Conservation (phyloP, 2,888 invertebrate genomes). For the Diplazon laetatorius region DNA sequence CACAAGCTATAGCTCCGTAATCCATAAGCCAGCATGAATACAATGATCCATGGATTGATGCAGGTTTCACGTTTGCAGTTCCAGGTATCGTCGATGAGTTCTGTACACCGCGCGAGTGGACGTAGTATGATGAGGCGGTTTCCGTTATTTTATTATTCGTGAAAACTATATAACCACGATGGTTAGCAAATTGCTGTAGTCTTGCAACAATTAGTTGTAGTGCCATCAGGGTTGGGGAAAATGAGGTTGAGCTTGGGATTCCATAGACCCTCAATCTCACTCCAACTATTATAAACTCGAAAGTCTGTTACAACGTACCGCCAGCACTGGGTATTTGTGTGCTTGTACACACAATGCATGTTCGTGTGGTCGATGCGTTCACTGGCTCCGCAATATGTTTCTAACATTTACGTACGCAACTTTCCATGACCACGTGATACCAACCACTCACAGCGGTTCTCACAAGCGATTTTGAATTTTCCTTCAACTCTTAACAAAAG, state of each 20-base stretch:
- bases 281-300: slow-evolving; percentile 7
- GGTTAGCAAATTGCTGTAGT: not conserved
- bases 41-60: too few relatives aligned
- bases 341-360: not conserved
- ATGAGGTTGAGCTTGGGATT: not conserved
- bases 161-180: not conserved
- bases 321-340: too few relatives aligned
- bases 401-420: not conserved
- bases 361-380: not conserved
- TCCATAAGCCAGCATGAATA: too few relatives aligned
- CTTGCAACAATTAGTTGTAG: slow-evolving; percentile 13
- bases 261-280: slow-evolving; percentile 4
- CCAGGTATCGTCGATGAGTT: too few relatives aligned
- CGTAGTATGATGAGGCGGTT: not conserved
- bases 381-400: not conserved
- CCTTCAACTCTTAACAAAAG: not conserved
- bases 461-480: not conserved
- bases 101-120: not conserved
- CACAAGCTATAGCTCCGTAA: too few relatives aligned
- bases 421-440: not conserved
- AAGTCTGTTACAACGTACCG: not conserved
- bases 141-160: not conserved
- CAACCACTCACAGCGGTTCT: not conserved
- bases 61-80: too few relatives aligned
- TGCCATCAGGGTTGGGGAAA: not conserved